Percentiles rank a stretch among this genome's conserved stretches.
Evolutionary conservation across 2,888 invertebrate species (phyloP).

Genomic region (Aphrophora alni): DNA sequence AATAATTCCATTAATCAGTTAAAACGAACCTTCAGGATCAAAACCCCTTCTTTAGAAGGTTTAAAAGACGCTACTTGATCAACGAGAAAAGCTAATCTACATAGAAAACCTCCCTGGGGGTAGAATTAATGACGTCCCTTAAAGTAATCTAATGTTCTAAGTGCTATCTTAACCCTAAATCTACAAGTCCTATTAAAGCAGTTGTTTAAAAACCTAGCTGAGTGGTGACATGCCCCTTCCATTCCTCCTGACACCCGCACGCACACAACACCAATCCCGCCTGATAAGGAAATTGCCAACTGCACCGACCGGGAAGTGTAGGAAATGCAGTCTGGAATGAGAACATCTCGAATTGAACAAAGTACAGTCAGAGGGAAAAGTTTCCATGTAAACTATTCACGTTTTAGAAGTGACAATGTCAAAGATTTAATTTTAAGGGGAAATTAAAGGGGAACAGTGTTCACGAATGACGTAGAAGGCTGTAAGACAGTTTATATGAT

Average conservation of each 20-base stretch:
- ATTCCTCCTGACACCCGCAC: background rate
- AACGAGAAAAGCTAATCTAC: conserved; percentile 3
- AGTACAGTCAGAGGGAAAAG: background rate
- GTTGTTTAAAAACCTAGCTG: background rate
- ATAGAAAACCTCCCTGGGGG: background rate
- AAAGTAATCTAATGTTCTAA: background rate
- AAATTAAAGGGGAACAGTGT: no score
- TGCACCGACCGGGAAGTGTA: background rate
- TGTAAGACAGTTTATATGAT: no score
- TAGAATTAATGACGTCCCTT: background rate
- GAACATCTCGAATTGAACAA: background rate
- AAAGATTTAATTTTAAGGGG: no score
- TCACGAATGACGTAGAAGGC: no score
- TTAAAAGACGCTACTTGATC: background rate
- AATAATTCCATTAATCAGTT: no score
- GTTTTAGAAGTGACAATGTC: no score
- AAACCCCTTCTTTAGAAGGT: background rate
- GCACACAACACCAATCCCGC: background rate
- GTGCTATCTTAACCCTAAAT: conserved; percentile 9
- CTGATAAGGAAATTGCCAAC: conserved; percentile 4
- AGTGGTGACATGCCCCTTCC: background rate
- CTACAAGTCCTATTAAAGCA: background rate
- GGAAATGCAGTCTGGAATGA: conserved; percentile 1
- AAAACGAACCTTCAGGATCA: no score
- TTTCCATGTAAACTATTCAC: no score